A percentile compares a stretch with the other conserved stretches of the same genome.
Evolutionary conservation across 2,888 invertebrate genomes (phyloP).

Genomic region (Sisyra terminalis): DNA sequence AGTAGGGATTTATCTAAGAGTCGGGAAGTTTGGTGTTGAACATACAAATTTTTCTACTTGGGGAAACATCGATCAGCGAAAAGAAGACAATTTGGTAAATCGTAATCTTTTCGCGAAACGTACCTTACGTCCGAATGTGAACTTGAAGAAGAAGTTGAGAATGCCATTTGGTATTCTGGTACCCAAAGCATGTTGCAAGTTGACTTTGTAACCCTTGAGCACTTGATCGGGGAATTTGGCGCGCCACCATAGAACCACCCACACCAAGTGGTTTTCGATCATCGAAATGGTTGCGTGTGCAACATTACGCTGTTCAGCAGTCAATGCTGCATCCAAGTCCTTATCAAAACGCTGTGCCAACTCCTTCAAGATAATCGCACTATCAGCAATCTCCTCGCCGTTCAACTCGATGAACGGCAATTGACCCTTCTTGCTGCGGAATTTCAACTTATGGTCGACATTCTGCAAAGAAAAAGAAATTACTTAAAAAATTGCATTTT

Average conservation of each 20-base stretch:
- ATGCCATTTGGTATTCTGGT: slow-evolving; percentile 75
- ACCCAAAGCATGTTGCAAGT: slow-evolving; percentile 75
- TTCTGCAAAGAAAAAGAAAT: slow-evolving; percentile 46
- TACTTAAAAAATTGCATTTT: not conserved
- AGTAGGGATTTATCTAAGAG: no score
- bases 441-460: slow-evolving; percentile 87
- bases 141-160: slow-evolving; percentile 80
- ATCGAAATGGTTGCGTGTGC: slow-evolving; percentile 87
- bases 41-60: no score
- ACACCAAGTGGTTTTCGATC: slow-evolving; percentile 86
- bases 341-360: slow-evolving; percentile 66
- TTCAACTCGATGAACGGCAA: slow-evolving; percentile 90
- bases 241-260: slow-evolving; percentile 86
- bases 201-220: slow-evolving; percentile 81
- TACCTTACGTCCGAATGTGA: slow-evolving; percentile 74
- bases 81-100: not conserved
- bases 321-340: slow-evolving; percentile 68
- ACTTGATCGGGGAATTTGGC: slow-evolving; percentile 81
- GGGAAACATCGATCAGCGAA: not conserved
- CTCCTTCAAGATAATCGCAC: slow-evolving; percentile 78
- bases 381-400: slow-evolving; percentile 88
- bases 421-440: slow-evolving; percentile 86
- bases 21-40: no score
- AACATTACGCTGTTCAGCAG: slow-evolving; percentile 70
- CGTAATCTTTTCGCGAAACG: slow-evolving; percentile 14